Conservation (phyloP, 1,140 invertebrate genomes). For the Drosophila pachea region DNA sequence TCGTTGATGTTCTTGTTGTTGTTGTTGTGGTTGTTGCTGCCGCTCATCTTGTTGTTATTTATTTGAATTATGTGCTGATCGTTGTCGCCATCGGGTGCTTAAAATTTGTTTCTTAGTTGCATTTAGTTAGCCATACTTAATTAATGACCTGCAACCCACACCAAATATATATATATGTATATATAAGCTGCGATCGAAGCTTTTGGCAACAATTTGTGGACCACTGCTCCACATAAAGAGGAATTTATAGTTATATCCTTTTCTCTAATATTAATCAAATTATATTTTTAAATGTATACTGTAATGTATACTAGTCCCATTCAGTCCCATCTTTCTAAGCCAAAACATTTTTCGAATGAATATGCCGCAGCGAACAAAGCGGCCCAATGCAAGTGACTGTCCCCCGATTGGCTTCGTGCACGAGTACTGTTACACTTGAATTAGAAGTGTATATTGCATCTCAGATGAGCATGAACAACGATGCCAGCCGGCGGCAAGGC, state of each 20-base stretch:
- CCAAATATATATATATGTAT: background rate
- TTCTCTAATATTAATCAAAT: too few relatives aligned
- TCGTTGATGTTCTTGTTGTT: constrained; percentile 26
- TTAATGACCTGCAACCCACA: constrained; percentile 34
- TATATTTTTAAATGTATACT: too few relatives aligned
- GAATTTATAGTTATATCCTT: too few relatives aligned
- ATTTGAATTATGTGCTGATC: constrained; percentile 65
- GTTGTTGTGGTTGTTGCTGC: constrained; percentile 39
- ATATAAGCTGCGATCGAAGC: too few relatives aligned
- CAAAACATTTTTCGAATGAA: background rate
- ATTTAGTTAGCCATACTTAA: constrained; percentile 16
- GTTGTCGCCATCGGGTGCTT: constrained; percentile 64
- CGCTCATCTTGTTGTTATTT: constrained; percentile 53
- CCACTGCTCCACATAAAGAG: too few relatives aligned
- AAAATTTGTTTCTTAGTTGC: constrained; percentile 33
- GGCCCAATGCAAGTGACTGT: constrained; percentile 42
- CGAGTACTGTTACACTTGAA: constrained; percentile 59
- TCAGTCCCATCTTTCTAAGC: too few relatives aligned
- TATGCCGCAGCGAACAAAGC: constrained; percentile 20
- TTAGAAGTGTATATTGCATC: constrained; percentile 74
- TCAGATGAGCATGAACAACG: constrained; percentile 44
- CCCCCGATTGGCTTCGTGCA: constrained; percentile 40
- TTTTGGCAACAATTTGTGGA: too few relatives aligned
- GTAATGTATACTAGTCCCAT: too few relatives aligned
- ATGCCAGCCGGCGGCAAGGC: constrained; percentile 39